These are phyloP conservation scores for Acropternis orthonyx DNA, from an alignment of 2,797 vertebrate genomes.

Conservation along the genomic window DNA sequence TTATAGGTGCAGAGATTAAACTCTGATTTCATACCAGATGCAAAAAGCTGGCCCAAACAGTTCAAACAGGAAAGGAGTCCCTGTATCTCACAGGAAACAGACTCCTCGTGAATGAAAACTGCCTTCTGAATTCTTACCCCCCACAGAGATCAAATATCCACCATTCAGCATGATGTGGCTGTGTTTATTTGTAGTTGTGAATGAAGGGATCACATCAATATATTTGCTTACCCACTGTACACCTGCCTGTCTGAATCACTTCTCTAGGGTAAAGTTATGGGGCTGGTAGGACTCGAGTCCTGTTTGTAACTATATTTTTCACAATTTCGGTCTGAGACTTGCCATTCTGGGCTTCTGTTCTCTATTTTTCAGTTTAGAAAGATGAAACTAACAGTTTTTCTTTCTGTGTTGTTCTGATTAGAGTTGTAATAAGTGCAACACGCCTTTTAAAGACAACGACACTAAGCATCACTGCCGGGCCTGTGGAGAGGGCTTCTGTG, in stretches of 20 bases:
- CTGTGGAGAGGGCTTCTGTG: conserved; percentile 97
- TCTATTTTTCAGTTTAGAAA: neutral
- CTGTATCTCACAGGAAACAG: neutral
- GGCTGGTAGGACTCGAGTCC: neutral
- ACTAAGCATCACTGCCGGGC: conserved; percentile 97
- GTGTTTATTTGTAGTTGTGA: neutral
- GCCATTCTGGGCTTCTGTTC: neutral
- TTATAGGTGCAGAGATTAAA: neutral
- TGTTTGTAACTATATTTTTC: neutral
- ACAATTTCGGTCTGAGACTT: neutral
- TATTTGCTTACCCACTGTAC: neutral
- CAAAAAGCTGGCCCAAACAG: neutral
- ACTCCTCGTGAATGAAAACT: neutral
- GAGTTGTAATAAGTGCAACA: conserved; percentile 90
- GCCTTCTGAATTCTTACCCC: neutral
- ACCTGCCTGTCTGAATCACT: neutral
- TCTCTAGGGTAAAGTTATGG: neutral
- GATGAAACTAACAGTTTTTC: neutral
- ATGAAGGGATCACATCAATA: neutral
- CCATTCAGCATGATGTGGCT: neutral
- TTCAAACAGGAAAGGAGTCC: neutral
- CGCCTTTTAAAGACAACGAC: conserved; percentile 90
- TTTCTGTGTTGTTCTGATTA: conserved; percentile 68
- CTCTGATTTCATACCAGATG: neutral
- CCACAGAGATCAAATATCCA: neutral